phyloP scores from a whole-genome alignment of 2,113 vertebrate genomes.

The Vimba vimba region DNA sequence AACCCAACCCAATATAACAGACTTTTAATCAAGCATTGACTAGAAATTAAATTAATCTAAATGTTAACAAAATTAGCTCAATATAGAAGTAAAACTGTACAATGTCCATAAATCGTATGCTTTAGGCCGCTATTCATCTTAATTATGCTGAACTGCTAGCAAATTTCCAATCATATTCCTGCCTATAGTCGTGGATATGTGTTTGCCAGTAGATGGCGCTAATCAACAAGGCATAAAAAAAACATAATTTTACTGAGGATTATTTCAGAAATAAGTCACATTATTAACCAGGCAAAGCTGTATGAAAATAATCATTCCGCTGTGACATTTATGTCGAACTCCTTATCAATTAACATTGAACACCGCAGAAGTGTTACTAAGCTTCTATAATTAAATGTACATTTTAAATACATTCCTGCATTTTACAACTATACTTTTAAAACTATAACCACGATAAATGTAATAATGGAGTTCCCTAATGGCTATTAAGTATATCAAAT shows the following conservation, averaged over 20 bases:
- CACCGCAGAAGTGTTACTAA: neutral
- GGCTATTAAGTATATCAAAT: neutral
- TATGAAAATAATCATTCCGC: neutral
- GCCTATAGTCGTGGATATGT: neutral
- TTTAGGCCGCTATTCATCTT: neutral
- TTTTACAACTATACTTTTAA: neutral
- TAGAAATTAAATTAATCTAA: neutral
- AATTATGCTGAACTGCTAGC: neutral
- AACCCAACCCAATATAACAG: neutral
- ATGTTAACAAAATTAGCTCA: neutral
- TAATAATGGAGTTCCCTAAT: neutral
- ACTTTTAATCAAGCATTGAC: neutral
- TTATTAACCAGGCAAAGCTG: neutral
- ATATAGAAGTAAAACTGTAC: neutral
- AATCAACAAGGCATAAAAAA: neutral
- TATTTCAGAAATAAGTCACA: neutral
- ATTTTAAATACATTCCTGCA: neutral
- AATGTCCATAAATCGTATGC: neutral
- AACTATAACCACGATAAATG: neutral
- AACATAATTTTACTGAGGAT: neutral
- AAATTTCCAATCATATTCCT: neutral
- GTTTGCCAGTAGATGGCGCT: slow-evolving; percentile 14
- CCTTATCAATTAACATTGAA: no score
- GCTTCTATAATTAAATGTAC: neutral
- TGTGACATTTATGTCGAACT: neutral